A percentile compares a stretch with the other conserved stretches of the same genome.
These are phyloP conservation scores for Blastobasis lacticolella DNA, from an alignment of 2,888 invertebrate species.

Conservation along the genomic window DNA sequence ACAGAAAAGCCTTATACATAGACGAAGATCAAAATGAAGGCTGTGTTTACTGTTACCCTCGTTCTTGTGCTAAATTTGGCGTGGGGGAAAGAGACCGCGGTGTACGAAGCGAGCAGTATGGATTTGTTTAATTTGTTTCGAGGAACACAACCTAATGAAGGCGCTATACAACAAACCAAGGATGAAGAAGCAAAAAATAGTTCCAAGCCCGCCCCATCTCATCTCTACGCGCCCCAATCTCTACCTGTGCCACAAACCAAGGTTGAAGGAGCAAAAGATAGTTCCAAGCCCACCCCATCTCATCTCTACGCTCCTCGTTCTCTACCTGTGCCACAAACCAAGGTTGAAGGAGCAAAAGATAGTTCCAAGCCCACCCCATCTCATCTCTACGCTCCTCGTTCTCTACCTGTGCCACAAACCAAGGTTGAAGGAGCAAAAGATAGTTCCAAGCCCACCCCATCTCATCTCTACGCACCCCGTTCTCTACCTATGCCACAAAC, in stretches of 20 bases:
- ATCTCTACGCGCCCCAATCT: too few relatives aligned
- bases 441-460: too few relatives aligned
- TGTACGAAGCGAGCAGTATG: slow-evolving; percentile 25
- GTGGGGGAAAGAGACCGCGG: slow-evolving; percentile 20
- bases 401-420: too few relatives aligned
- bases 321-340: slow-evolving; percentile 11
- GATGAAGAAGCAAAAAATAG: slow-evolving; percentile 19
- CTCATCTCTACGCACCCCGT: too few relatives aligned
- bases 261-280: too few relatives aligned
- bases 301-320: too few relatives aligned
- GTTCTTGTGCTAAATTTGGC: slow-evolving; percentile 13
- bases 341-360: slow-evolving; percentile 21
- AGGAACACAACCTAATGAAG: slow-evolving; percentile 22
- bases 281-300: too few relatives aligned
- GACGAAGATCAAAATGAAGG: slow-evolving; percentile 9
- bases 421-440: too few relatives aligned
- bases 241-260: too few relatives aligned
- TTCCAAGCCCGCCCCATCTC: slow-evolving; percentile 1
- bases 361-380: slow-evolving; percentile 3
- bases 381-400: too few relatives aligned
- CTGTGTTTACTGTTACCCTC: slow-evolving; percentile 5
- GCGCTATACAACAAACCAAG: slow-evolving; percentile 20
- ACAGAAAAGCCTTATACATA: slow-evolving; percentile 27
- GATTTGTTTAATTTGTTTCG: slow-evolving; percentile 29
- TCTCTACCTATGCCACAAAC: too few relatives aligned